Evolutionary conservation across 2,888 invertebrate genomes (phyloP), one percentile per base, ranked within the genome.

Genomic region (Kryphioiulus occultus): DNA sequence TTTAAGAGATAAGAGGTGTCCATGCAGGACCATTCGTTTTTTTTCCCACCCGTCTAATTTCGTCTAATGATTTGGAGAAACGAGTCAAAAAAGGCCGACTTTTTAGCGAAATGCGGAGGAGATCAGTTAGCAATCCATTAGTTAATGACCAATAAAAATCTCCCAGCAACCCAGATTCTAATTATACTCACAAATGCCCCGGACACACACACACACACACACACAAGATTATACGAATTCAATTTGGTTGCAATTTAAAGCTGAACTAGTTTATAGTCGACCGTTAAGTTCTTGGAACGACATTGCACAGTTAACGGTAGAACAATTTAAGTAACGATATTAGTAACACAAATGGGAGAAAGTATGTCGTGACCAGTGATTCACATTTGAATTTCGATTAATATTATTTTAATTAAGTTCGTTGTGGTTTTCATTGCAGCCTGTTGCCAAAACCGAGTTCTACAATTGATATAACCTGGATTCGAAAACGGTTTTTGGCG

Each of bases 81-180:
- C 22, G 68, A 68, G 12, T 4, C 68, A 9, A 68, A 68, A 68
- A 68, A 68, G 26, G 15, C 26, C 26, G 68, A 68, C 68, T 26
- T 26, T 26, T 68, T 12, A 68, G 26, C 26, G 68, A 68, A 68
- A 68, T 68, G 68, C 26, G 68, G 68, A 26, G 68, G 26, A 26
- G 68, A 68, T 68, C 68, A 26, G 68, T 68, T 68, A 68, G 68
- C 68, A 68, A n/a, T 12, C 68, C 68, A 68, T 68, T 68, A 68
- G 68, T 26, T 68, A 68, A 68, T 26, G 68, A 68, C 68, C 68
- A 68, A 68, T 68, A 68, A 68, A 68, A 68, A 59, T 59, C 12
- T n/a, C 10, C 26, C 10, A 68, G 68, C 68, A 26, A n/a, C 68
- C 68, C 68, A 26, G 26, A 68, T 68, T 12, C 68, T 68, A 68